phyloP scores from a whole-genome alignment of 2,888 invertebrate species.

The Troides oblongomaculatus region DNA sequence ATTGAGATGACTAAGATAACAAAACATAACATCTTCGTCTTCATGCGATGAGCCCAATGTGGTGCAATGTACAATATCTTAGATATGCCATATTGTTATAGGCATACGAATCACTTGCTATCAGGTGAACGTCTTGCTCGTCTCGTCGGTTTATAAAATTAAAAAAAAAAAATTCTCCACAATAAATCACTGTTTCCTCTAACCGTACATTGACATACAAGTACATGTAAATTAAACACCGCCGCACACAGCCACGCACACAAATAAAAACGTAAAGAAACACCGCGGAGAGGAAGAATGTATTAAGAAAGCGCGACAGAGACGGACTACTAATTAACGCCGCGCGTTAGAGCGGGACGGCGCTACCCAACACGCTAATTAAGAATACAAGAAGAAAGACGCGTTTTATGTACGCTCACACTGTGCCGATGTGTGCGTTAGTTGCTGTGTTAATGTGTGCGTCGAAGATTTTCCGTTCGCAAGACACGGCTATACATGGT shows the following conservation, averaged over 20 bases:
- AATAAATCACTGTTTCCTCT: slow-evolving; percentile 41
- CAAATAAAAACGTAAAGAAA: slow-evolving; percentile 80
- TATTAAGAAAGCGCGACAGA: slow-evolving; percentile 79
- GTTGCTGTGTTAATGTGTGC: slow-evolving; percentile 41
- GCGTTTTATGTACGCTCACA: slow-evolving; percentile 74
- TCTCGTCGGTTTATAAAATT: too few relatives aligned
- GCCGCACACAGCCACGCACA: slow-evolving; percentile 79
- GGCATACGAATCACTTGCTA: too few relatives aligned
- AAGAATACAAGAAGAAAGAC: slow-evolving; percentile 85
- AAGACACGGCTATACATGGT: slow-evolving; percentile 56
- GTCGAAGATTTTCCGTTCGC: slow-evolving; percentile 63
- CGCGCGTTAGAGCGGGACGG: slow-evolving; percentile 65
- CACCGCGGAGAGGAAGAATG: slow-evolving; percentile 80
- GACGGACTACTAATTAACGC: slow-evolving; percentile 76
- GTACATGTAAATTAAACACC: slow-evolving; percentile 80
- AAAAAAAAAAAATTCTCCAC: too few relatives aligned
- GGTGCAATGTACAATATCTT: too few relatives aligned
- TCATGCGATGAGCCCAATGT: too few relatives aligned
- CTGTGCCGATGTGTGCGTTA: slow-evolving; percentile 53
- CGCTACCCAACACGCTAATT: slow-evolving; percentile 81
- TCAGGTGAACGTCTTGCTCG: too few relatives aligned
- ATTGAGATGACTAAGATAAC: too few relatives aligned
- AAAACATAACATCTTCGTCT: too few relatives aligned
- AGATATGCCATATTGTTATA: too few relatives aligned
- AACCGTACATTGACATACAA: slow-evolving; percentile 75